Evolutionary conservation across 92 coral and sea anemone species (phyloP).

Genomic region (Zoanthus solanderi): DNA sequence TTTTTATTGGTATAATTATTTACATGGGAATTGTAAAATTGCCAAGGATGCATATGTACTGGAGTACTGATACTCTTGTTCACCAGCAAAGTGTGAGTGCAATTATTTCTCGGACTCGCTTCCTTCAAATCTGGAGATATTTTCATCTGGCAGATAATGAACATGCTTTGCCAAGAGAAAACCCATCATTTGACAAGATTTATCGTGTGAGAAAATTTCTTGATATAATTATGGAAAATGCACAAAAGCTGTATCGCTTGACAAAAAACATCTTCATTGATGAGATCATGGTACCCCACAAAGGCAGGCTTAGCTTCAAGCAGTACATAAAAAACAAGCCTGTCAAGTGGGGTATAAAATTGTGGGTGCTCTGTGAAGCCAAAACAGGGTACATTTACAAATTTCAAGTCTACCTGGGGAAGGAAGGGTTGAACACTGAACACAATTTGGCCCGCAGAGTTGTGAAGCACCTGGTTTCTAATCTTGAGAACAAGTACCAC

Average conservation of each 20-base stretch:
- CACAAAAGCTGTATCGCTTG: conserved; percentile 19
- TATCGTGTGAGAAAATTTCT: conserved; percentile 49
- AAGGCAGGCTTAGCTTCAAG: conserved; percentile 47
- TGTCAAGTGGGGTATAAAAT: conserved; percentile 5
- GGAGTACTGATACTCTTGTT: conserved; percentile 36
- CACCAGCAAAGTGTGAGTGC: conserved; percentile 40
- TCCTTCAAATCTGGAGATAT: conserved; percentile 53
- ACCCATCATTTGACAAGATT: conserved; percentile 52
- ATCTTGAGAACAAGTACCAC: background rate
- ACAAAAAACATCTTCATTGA: conserved; percentile 18
- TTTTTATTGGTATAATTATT: conserved; percentile 52
- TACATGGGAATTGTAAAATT: conserved; percentile 58
- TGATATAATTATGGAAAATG: conserved; percentile 18
- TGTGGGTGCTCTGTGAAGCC: conserved; percentile 5
- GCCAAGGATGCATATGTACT: conserved; percentile 52
- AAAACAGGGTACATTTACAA: conserved; percentile 8
- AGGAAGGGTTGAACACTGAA: conserved; percentile 1
- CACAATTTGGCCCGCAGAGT: conserved; percentile 8
- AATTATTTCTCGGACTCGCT: conserved; percentile 48
- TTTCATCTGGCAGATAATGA: conserved; percentile 58
- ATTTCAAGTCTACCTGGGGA: background rate
- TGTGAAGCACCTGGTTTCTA: background rate
- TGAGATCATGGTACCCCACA: conserved; percentile 62
- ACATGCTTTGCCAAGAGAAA: conserved; percentile 40
- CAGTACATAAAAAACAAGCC: conserved; percentile 62